Percentiles rank a stretch among this genome's conserved stretches.
Conservation (phyloP, 2,113 vertebrate genomes). For the Semnornis frantzii region DNA sequence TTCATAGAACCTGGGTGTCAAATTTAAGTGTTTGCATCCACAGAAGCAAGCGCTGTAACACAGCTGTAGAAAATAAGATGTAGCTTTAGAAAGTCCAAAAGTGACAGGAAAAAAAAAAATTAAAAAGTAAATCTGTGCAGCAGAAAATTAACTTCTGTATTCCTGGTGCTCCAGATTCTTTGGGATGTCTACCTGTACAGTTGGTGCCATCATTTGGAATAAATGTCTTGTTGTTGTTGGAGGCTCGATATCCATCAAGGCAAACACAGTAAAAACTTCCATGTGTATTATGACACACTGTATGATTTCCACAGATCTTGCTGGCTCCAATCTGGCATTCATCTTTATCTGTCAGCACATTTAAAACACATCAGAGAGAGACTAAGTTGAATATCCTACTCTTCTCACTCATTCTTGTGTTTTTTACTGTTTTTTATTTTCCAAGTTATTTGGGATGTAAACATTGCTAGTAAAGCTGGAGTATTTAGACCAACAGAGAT, state of each 20-base stretch:
- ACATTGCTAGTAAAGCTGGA: not conserved
- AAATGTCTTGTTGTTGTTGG: conserved; percentile 87
- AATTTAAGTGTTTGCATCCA: not conserved
- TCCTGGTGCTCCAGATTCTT: not conserved
- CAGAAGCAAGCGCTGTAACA: not conserved
- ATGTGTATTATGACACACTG: conserved; percentile 88
- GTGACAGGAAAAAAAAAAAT: not conserved
- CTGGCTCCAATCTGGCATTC: conserved; percentile 87
- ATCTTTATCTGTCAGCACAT: conserved; percentile 86
- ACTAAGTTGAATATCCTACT: not conserved
- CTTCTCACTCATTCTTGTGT: not conserved
- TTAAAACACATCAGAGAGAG: not conserved
- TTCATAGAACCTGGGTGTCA: not conserved
- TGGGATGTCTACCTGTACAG: conserved; percentile 81
- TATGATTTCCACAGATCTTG: conserved; percentile 90
- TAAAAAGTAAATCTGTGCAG: not conserved
- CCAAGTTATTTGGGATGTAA: not conserved
- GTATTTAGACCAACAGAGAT: not conserved
- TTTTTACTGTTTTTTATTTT: not conserved
- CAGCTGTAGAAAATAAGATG: not conserved
- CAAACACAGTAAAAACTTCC: conserved; percentile 95
- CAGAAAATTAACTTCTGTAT: not conserved
- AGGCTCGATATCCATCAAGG: conserved; percentile 85
- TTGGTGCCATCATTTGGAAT: conserved; percentile 95
- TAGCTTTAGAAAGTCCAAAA: not conserved